Evolutionary conservation across 2,797 vertebrate genomes (phyloP).

Genomic region (Eulemur albifrons): DNA sequence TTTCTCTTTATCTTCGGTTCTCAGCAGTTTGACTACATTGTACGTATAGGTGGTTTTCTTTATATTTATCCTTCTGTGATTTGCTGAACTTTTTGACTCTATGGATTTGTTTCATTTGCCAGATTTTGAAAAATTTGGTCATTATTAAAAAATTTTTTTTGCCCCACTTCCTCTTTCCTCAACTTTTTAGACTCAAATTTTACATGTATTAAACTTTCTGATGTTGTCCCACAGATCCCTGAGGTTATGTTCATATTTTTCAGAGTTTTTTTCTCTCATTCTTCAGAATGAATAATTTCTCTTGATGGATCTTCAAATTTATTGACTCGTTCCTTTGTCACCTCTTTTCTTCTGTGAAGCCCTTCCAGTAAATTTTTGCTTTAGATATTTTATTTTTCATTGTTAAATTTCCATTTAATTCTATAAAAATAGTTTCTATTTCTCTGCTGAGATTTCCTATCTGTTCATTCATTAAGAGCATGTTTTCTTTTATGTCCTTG

Average conservation of each 20-base stretch:
- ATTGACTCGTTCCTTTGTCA: background rate
- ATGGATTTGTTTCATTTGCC: background rate
- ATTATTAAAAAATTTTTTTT: conserved; percentile 16
- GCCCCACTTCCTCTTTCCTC: background rate
- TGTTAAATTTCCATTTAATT: conserved; percentile 24
- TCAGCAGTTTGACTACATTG: background rate
- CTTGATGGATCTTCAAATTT: background rate
- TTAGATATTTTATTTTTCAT: conserved; percentile 33
- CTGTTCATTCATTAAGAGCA: conserved; percentile 1
- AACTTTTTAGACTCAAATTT: background rate
- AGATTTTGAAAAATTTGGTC: background rate
- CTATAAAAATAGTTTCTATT: background rate
- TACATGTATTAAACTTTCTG: background rate
- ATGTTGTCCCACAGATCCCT: background rate
- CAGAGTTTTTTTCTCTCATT: background rate
- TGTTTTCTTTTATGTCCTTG: background rate
- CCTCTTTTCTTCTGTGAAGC: conserved; percentile 17
- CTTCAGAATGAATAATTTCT: conserved; percentile 40
- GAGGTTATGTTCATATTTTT: background rate
- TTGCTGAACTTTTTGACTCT: background rate
- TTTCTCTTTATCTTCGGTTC: conserved; percentile 17
- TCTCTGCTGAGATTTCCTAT: background rate
- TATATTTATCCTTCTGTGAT: background rate
- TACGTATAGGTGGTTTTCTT: background rate
- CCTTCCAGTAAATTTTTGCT: background rate